Evolutionary conservation across 2,113 vertebrate species (phyloP).

Genomic region (Sarotherodon lohbergeri): DNA sequence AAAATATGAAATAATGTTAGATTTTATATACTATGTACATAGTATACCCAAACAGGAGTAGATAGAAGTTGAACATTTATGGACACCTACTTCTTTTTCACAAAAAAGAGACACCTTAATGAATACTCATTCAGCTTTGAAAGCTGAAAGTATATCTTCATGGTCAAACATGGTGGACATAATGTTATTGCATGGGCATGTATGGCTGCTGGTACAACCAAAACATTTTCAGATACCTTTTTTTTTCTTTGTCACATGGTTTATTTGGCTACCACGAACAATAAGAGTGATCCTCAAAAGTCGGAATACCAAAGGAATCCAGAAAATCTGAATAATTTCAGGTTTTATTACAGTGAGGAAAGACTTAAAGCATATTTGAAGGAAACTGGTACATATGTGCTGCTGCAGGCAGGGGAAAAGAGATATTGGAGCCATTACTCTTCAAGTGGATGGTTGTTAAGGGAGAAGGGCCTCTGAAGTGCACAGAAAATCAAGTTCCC

Average conservation of each 20-base stretch:
- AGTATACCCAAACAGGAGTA: neutral
- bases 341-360: neutral
- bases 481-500: slow-evolving; percentile 11
- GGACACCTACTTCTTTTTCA: neutral
- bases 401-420: neutral
- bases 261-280: neutral
- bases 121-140: neutral
- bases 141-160: neutral
- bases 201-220: neutral
- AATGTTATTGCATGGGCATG: neutral
- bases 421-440: slow-evolving; percentile 23
- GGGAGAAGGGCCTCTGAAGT: neutral
- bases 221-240: neutral
- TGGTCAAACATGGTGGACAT: neutral
- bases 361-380: neutral
- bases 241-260: neutral
- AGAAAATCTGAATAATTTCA: neutral
- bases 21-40: neutral
- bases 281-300: neutral
- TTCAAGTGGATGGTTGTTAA: slow-evolving; percentile 1
- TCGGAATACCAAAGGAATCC: neutral
- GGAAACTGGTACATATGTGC: neutral
- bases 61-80: neutral
- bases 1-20: neutral
- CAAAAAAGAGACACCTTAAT: neutral